Evolutionary conservation across 2,888 invertebrate species (phyloP).

Genomic region (Drosophila pseudotalamancana): DNA sequence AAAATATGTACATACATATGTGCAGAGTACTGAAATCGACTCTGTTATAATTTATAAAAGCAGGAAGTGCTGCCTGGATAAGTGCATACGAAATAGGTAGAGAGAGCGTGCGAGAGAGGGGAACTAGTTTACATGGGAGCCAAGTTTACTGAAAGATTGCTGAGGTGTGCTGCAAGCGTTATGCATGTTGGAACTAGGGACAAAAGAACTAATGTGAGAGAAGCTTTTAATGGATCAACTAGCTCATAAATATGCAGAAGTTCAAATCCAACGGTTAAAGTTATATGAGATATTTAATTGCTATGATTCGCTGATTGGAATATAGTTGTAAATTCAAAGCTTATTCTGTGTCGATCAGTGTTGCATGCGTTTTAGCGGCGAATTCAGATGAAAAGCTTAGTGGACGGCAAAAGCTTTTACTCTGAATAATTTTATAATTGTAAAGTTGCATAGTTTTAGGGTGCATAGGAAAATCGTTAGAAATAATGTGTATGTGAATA

Average conservation of each 20-base stretch:
- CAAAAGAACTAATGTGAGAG: too few species aligned
- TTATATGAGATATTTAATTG: neutral
- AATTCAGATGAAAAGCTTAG: neutral
- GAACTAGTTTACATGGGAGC: neutral
- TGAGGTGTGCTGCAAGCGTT: too few species aligned
- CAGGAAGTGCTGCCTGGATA: neutral
- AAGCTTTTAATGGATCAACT: neutral
- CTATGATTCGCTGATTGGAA: neutral
- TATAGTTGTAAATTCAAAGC: neutral
- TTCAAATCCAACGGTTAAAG: neutral
- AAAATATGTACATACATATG: too few species aligned
- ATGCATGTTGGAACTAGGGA: too few species aligned
- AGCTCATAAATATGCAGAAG: neutral
- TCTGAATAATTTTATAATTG: accelerated
- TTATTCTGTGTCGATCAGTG: neutral
- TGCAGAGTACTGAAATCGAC: neutral
- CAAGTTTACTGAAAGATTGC: neutral
- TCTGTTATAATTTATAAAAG: neutral
- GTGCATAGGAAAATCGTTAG: neutral
- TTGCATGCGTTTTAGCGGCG: neutral
- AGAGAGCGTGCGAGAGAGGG: neutral
- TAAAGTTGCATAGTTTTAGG: conserved; percentile 38
- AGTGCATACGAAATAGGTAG: neutral
- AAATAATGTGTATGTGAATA: neutral
- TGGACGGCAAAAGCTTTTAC: neutral